Conservation (phyloP, 2,797 vertebrate species). For the Myotis vivesi region DNA sequence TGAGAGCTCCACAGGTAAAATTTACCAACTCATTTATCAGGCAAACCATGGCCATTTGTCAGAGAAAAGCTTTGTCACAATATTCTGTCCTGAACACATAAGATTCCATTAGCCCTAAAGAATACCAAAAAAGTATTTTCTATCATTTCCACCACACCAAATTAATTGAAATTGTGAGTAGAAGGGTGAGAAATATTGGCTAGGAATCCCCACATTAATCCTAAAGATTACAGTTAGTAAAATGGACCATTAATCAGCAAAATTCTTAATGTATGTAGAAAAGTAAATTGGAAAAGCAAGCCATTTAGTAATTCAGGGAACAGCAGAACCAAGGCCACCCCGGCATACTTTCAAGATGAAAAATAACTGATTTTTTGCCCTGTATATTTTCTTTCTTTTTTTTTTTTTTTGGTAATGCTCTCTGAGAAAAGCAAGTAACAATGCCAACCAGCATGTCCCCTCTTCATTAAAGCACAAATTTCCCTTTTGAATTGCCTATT, state of each 20-base stretch:
- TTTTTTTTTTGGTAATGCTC: background rate
- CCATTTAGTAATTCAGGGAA: conserved; percentile 34
- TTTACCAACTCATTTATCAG: conserved; percentile 43
- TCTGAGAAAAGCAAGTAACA: conserved; percentile 49
- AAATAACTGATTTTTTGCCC: conserved; percentile 6
- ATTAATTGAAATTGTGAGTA: conserved; percentile 51
- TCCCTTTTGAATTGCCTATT: conserved; percentile 55
- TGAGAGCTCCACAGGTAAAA: conserved; percentile 4
- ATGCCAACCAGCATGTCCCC: conserved; percentile 35
- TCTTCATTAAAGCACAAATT: conserved; percentile 46
- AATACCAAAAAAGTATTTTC: background rate
- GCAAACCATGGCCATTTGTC: conserved; percentile 53
- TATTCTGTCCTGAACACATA: background rate
- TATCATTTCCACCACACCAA: conserved; percentile 54
- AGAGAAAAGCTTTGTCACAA: conserved; percentile 62
- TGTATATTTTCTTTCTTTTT: background rate
- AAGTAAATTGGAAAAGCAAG: conserved; percentile 35
- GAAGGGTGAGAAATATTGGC: conserved; percentile 43
- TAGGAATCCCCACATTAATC: conserved; percentile 48
- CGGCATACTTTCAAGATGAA: conserved; percentile 18
- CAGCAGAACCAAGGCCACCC: background rate
- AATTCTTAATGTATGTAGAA: background rate
- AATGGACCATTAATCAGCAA: conserved; percentile 13
- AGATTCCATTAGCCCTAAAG: conserved; percentile 5
- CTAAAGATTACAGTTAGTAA: conserved; percentile 42